Evolutionary conservation across 2,113 vertebrate genomes (phyloP), one percentile per base, ranked within the genome.

Genomic region (Motacilla tschutschensis): DNA sequence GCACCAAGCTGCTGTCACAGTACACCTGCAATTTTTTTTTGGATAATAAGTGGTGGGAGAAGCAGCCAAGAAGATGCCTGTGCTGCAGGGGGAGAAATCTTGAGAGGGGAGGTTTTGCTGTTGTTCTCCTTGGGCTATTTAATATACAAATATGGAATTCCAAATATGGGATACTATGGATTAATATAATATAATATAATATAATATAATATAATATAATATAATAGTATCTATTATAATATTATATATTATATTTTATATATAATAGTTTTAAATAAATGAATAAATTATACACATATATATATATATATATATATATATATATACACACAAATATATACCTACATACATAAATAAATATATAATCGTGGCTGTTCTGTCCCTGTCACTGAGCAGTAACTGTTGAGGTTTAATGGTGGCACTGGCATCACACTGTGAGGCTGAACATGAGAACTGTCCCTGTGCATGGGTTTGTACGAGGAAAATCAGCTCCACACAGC

Each of bases 61-160:
- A 70, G 20, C 40, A 73, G 80, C 10, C 13, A 12, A 57, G 46
- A 59, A 62, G 11, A 46, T 0, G 0, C 3, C 3, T 1, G 0
- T 22, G 19, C 47, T 70, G 33, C 41, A 66, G 8, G 5, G 24
- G 19, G 2, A 36, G 47, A n/a, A 26, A 29, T 48, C 36, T 5
- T 7, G 21, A 58, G 51, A 1, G 14, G 11, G 22, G 5, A 33
- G 17, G 1, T 77, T 50, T 24, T 69, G 4, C 17, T 51, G 6
- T 14, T 78, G 20, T 16, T 51, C 20, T 58, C 40, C 47, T 10
- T 20, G 28, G 22, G 12, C 2, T 63, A 55, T 79, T 77, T 33
- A 47, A 48, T 35, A 55, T 22, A 43, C 5, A 64, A 66, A 54
- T 31, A n/a, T 21, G 19, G 53, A n/a, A 9, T 54, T n/a, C 19